These are phyloP conservation scores for Pseudomyrmex sp. DNA, from an alignment of 1,140 invertebrate genomes.

Conservation along the genomic window DNA sequence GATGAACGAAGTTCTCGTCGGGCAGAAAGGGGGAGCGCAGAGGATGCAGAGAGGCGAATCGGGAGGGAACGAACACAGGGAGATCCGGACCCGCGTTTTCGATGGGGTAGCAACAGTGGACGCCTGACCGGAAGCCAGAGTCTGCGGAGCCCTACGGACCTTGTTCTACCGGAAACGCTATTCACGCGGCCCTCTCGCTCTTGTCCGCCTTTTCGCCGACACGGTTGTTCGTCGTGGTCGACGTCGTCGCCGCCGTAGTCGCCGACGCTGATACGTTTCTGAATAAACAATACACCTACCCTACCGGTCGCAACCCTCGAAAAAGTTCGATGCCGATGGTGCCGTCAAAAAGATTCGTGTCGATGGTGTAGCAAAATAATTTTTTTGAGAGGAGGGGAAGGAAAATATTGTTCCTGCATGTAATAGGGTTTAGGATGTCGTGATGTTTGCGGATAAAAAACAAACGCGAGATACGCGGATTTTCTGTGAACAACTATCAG, in stretches of 20 bases:
- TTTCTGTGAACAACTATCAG: not conserved
- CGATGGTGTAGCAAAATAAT: conserved; percentile 41
- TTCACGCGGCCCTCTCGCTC: conserved; percentile 83
- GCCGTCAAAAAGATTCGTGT: conserved; percentile 69
- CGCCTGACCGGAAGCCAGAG: conserved; percentile 83
- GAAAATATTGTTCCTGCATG: conserved; percentile 1
- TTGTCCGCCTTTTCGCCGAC: conserved; percentile 75
- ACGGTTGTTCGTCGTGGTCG: conserved; percentile 63
- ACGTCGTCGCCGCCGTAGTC: conserved; percentile 68
- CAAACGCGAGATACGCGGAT: not conserved
- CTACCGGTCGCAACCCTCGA: conserved; percentile 48
- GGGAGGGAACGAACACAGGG: conserved; percentile 66
- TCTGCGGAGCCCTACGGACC: conserved; percentile 82
- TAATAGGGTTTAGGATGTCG: conserved; percentile 15
- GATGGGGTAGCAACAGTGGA: conserved; percentile 79
- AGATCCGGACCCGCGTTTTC: conserved; percentile 80
- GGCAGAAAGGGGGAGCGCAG: conserved; percentile 61
- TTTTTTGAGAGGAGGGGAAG: not conserved
- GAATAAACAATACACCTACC: conserved; percentile 82
- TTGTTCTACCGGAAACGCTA: conserved; percentile 83
- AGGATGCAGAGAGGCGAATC: conserved; percentile 39
- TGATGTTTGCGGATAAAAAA: conserved; percentile 21
- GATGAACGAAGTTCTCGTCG: conserved; percentile 66
- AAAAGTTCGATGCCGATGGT: conserved; percentile 60
- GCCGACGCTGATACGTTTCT: conserved; percentile 79